Base-by-base conservation (phyloP, 2,888 invertebrate genomes). In the Chaetogeoica ovagalla region DNA sequence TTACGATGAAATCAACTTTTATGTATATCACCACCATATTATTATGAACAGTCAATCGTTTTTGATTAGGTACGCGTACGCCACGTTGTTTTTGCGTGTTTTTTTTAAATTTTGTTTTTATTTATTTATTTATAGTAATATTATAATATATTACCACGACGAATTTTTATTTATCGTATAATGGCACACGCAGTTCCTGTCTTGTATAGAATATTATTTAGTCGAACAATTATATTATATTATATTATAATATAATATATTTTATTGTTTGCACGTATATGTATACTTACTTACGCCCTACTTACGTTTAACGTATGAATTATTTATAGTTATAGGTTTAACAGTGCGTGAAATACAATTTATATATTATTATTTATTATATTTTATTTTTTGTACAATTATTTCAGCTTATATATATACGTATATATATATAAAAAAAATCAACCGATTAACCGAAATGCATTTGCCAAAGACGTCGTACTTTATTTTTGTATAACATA, bases 181-280 rank as follows among this genome's bases (percentile, higher is more conserved):
- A 48, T 68, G 75, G 75, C 75, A 76, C 75, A 76, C 75, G 59
- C 75, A 76, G 75, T 76, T 76, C 75, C 75, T 76, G 59, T 68
- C 57, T 65, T 76, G 59, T 66, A 39, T 66, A 48, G 39, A 66
- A 30, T 30, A 30, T 30, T 30, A 30, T 48, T 66, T 57, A 59
- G 17, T 59, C 23, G 9, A 59, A 43, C 66, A 23, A 55, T 65
- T 70, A 30, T 30, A 71, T 71, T 70, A 59, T 57, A 30, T 68
- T 68, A n/a, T 76, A 71, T 71, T 70, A 59, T 71, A 39, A 6
- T 63, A 39, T 37, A 37, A 37, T n/a, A 55, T 57, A 55, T 72
- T 60, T 52, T 57, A 30, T 68, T 68, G 23, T 76, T 76, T 76
- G 75, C 57, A 66, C 65, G 57, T 65, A 65, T 62, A 3, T 59